phyloP scores from a whole-genome alignment of 2,113 vertebrate genomes.

The Nettapus auritus region DNA sequence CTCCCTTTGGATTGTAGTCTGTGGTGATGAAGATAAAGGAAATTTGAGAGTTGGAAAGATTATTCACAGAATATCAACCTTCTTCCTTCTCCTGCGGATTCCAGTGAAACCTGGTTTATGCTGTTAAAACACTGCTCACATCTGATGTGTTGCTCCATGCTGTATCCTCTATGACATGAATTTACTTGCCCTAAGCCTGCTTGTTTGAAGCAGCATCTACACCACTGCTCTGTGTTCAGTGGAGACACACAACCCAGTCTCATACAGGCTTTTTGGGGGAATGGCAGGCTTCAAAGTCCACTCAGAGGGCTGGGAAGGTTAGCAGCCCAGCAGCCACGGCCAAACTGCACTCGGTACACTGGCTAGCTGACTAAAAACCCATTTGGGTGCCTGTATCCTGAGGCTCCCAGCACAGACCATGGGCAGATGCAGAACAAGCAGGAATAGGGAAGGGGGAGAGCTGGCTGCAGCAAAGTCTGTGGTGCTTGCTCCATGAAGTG shows the following conservation, averaged over 20 bases:
- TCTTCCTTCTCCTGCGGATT: neutral
- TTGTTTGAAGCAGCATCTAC: neutral
- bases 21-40: neutral
- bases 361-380: neutral
- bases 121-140: neutral
- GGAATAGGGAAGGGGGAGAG: neutral
- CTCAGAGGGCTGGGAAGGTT: neutral
- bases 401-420: neutral
- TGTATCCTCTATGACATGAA: neutral
- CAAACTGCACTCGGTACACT: neutral
- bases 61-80: neutral
- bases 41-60: neutral
- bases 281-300: neutral
- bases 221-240: neutral
- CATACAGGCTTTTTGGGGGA: neutral
- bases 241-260: neutral
- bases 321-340: neutral
- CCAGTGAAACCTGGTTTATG: neutral
- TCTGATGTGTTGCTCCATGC: neutral
- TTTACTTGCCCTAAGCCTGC: neutral
- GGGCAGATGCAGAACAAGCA: neutral
- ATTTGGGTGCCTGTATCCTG: rapidly evolving
- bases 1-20: neutral
- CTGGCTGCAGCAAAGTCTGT: rapidly evolving
- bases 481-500: neutral